phyloP scores from a whole-genome alignment of 2,113 vertebrate species.

The Atherinomorus stipes region DNA sequence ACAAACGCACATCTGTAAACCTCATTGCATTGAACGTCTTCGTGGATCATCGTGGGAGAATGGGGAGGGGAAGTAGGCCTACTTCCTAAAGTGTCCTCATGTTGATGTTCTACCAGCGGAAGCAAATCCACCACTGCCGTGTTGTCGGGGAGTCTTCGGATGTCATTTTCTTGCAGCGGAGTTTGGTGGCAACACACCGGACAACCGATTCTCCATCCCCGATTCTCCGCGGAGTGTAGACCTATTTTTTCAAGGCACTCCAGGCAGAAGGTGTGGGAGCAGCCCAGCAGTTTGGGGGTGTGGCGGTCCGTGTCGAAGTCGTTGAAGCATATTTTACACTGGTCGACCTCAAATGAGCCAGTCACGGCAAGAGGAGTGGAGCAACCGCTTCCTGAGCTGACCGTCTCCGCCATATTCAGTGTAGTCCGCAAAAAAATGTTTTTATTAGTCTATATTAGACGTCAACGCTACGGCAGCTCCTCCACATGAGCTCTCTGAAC shows the following conservation, averaged over 20 bases:
- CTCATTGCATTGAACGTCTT: slow-evolving; percentile 77
- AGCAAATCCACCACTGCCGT: slow-evolving; percentile 78
- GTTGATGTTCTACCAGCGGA: slow-evolving; percentile 41
- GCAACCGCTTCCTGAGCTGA: neutral
- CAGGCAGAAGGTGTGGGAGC: slow-evolving; percentile 88
- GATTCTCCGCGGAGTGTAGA: slow-evolving; percentile 74
- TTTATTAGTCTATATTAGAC: too few species aligned
- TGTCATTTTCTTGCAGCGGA: slow-evolving; percentile 82
- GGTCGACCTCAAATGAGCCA: slow-evolving; percentile 69
- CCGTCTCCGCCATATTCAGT: slow-evolving; percentile 82
- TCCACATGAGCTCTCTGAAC: too few species aligned
- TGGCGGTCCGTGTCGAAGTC: slow-evolving; percentile 84
- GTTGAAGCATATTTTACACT: slow-evolving; percentile 90
- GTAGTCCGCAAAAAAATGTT: neutral
- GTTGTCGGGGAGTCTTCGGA: slow-evolving; percentile 83
- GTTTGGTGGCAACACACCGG: slow-evolving; percentile 87
- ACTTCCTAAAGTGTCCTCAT: slow-evolving; percentile 46
- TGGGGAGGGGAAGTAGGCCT: slow-evolving; percentile 11
- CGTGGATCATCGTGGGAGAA: slow-evolving; percentile 19
- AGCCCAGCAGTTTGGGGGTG: slow-evolving; percentile 84
- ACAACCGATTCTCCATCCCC: slow-evolving; percentile 79
- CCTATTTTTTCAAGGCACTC: slow-evolving; percentile 85
- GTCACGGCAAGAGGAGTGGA: neutral
- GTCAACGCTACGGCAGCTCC: too few species aligned
- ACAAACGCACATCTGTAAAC: slow-evolving; percentile 83